phyloP scores from a whole-genome alignment of 2,888 invertebrate species.

The Dicyrtomina minuta region DNA sequence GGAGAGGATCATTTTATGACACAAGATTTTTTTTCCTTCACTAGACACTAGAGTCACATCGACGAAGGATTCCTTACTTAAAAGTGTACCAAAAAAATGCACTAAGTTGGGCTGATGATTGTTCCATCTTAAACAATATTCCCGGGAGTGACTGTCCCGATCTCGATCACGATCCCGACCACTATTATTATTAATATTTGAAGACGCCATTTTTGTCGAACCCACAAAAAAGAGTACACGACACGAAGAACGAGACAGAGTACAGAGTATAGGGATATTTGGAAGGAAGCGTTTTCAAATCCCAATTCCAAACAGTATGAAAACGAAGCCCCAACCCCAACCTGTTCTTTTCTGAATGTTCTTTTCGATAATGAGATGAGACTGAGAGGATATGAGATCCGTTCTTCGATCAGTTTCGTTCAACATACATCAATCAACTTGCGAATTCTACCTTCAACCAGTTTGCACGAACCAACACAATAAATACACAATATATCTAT shows the following conservation, averaged over 20 bases:
- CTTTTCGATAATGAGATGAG: not conserved
- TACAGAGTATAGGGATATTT: not conserved
- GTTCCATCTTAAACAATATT: slow-evolving; percentile 72
- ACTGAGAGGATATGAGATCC: too few species aligned
- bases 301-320: not conserved
- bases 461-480: not conserved
- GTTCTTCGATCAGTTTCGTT: not conserved
- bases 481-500: not conserved
- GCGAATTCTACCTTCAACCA: too few species aligned
- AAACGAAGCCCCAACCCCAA: not conserved
- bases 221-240: not conserved
- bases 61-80: slow-evolving; percentile 79
- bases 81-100: slow-evolving; percentile 79
- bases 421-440: slow-evolving; percentile 11
- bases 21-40: slow-evolving; percentile 82
- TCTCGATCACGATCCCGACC: not conserved
- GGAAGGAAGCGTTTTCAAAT: slow-evolving; percentile 2
- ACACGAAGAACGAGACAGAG: too few species aligned
- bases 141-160: slow-evolving; percentile 18
- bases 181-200: slow-evolving; percentile 1
- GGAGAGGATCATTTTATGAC: slow-evolving; percentile 85
- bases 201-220: slow-evolving; percentile 10
- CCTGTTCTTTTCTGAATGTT: slow-evolving; percentile 11
- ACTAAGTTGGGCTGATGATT: slow-evolving; percentile 92
- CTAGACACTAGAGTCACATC: slow-evolving; percentile 84